Conservation (phyloP, 2,113 vertebrate genomes). For the Hemicordylus capensis region DNA sequence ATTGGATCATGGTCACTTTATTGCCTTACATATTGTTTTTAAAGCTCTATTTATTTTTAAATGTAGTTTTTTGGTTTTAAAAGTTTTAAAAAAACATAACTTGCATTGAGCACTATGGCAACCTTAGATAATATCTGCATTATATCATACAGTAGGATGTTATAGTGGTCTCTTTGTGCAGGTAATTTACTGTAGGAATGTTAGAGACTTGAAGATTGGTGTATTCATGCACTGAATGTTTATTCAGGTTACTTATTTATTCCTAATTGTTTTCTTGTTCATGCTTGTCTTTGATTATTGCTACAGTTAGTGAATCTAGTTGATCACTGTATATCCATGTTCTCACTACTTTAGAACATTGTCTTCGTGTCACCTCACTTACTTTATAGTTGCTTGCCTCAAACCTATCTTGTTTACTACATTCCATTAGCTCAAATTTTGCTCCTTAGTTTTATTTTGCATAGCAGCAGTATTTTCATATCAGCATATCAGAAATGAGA, state of each 20-base stretch:
- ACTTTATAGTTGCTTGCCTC: background rate
- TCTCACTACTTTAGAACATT: background rate
- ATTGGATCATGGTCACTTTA: background rate
- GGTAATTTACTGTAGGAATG: background rate
- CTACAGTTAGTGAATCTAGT: slow-evolving; percentile 10
- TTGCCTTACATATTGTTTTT: background rate
- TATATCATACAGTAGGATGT: background rate
- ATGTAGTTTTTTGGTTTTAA: background rate
- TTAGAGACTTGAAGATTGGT: background rate
- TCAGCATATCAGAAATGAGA: background rate
- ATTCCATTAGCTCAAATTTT: background rate
- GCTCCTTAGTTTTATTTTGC: background rate
- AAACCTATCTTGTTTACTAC: background rate
- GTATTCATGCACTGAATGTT: too few relatives aligned
- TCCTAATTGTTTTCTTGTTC: background rate
- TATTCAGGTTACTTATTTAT: slow-evolving; percentile 1
- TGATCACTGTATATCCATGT: background rate
- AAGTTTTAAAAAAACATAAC: background rate
- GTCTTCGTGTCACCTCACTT: background rate
- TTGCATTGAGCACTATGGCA: background rate
- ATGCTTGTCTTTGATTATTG: background rate
- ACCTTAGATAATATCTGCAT: background rate
- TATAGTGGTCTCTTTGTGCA: too few relatives aligned
- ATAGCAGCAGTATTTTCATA: background rate
- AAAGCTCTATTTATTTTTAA: background rate